Conservation (phyloP, 2,888 invertebrate genomes). For the Nephrotoma flavescens region DNA sequence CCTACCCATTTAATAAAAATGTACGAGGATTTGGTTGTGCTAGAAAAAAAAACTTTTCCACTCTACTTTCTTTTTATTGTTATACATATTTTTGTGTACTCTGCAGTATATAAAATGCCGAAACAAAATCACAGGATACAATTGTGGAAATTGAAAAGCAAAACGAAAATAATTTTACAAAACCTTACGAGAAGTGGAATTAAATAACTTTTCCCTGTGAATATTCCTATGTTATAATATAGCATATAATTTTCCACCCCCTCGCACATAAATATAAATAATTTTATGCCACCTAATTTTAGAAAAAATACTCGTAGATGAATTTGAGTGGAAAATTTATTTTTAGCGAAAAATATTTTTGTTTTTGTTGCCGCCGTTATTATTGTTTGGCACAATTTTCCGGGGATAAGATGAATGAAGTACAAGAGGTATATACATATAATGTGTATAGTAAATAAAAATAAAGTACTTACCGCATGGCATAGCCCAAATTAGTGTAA, state of each 20-base stretch:
- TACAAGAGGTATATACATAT: background rate
- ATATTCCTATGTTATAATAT: background rate
- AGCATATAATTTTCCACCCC: background rate
- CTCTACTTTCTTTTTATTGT: background rate
- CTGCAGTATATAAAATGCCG: background rate
- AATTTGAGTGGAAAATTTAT: background rate
- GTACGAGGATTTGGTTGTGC: background rate
- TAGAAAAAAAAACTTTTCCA: background rate
- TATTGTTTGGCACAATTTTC: background rate
- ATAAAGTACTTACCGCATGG: background rate
- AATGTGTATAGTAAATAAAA: background rate
- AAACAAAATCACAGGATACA: background rate
- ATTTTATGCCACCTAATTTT: background rate
- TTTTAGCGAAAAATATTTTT: background rate
- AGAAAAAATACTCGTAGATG: background rate
- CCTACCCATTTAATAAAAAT: background rate
- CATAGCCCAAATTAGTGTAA: background rate
- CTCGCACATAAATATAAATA: background rate
- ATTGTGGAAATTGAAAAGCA: background rate
- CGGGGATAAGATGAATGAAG: background rate
- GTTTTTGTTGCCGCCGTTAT: background rate
- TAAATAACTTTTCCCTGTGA: background rate
- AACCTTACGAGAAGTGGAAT: background rate
- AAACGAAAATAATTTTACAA: background rate
- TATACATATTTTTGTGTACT: background rate